Evolutionary conservation across 2,113 vertebrate genomes (phyloP).

Genomic region (Turdus rufiventris): DNA sequence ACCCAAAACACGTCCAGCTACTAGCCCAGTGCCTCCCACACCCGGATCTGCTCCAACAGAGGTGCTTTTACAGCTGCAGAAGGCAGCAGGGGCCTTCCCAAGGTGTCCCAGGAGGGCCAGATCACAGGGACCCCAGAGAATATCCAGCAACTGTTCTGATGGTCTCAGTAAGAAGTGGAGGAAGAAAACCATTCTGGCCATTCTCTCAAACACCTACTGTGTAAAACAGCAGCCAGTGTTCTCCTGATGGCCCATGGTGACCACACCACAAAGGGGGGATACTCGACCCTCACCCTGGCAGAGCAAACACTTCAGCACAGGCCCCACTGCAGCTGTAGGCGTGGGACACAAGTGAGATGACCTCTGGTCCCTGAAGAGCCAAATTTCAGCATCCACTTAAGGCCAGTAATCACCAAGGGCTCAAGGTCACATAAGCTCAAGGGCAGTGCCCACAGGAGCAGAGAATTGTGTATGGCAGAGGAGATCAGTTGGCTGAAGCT

Average conservation of each 20-base stretch:
- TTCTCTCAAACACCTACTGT: background rate
- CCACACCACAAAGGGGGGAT: background rate
- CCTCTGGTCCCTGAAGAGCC: background rate
- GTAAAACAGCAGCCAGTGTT: background rate
- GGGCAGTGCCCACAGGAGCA: background rate
- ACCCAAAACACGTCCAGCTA: background rate
- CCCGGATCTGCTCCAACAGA: background rate
- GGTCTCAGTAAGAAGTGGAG: background rate
- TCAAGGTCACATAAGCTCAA: background rate
- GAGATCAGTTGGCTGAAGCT: background rate
- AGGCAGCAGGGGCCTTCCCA: background rate
- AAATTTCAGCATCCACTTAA: slow-evolving; percentile 13
- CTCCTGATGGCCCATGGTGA: background rate
- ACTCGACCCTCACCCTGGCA: background rate
- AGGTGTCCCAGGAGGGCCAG: background rate
- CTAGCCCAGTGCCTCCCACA: background rate
- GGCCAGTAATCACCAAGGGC: background rate
- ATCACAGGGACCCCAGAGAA: background rate
- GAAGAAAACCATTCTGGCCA: background rate
- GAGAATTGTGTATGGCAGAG: background rate
- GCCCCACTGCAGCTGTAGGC: background rate
- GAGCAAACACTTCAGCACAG: background rate
- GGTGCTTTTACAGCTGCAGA: background rate
- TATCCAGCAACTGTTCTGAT: background rate
- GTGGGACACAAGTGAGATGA: background rate